Evolutionary conservation across 2,797 vertebrate genomes (phyloP), one percentile per base, ranked within the genome.

Genomic region (Hemitrygon akajei): DNA sequence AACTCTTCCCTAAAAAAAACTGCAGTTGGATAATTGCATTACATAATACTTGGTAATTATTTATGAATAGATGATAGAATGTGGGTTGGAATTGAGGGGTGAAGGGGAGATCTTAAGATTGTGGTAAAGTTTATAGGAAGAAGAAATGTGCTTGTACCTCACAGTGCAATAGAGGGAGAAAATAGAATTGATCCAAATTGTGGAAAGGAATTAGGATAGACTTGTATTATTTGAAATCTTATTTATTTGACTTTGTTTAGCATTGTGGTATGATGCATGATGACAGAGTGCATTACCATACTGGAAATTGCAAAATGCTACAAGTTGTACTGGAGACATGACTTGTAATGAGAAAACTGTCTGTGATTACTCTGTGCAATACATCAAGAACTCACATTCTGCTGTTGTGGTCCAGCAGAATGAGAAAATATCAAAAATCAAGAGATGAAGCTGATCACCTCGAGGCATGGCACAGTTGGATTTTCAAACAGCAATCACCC

Each of bases 231-330:
- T 89, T 89, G 16, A 0, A 7, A 69, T 89, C 1, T 66, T 69
- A 89, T 89, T 89, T 69, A 37, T 73, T 71, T 93, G 91, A 75
- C 91, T 93, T 76, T 75, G 91, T 27, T 93, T 73, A 93, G 47
- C 73, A 93, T 93, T 93, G 91, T 75, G 40, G 25, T n/a, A n/a
- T 93, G 91, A 93, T 93, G 91, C 91, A 73, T 75, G 91, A 58
- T 93, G 91, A 93, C 71, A 75, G 91, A 56, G 47, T 56, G 69
- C 91, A 76, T 76, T 93, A 76, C 91, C 91, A 93, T 93, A 93
- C 27, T 93, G 71, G 69, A 93, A 76, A 75, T 76, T 76, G 40
- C 69, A 93, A 93, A 73, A 93, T 37, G 60, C 86, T 89, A 63
- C 18, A 37, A 89, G 60, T 69, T 75, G 71, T 76, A 30, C 91